Percentiles rank a stretch among this genome's conserved stretches.
Evolutionary conservation across 2,113 vertebrate genomes (phyloP).

Genomic region (Emydura subglobosa): DNA sequence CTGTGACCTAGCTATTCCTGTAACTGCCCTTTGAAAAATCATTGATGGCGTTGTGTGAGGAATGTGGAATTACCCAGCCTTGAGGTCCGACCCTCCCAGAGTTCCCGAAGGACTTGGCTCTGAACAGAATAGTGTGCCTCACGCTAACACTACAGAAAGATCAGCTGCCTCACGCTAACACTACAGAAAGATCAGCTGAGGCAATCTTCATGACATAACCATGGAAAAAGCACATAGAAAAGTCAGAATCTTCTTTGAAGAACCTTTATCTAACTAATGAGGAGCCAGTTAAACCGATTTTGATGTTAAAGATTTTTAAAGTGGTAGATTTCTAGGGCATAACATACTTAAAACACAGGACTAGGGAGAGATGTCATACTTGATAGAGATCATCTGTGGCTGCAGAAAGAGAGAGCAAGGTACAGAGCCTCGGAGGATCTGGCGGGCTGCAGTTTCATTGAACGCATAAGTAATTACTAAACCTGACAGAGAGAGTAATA

Average conservation of each 20-base stretch:
- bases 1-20: accelerated
- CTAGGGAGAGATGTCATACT: neutral
- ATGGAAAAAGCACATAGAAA: neutral
- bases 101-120: neutral
- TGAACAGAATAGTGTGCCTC: neutral
- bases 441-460: neutral
- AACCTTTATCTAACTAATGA: neutral
- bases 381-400: accelerated
- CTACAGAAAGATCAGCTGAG: neutral
- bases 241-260: slow-evolving; percentile 28
- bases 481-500: neutral
- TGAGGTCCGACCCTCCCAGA: neutral
- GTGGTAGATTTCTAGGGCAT: neutral
- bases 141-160: neutral
- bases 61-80: slow-evolving; percentile 3
- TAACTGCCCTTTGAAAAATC: neutral
- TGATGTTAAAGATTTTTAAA: neutral
- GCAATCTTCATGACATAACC: neutral
- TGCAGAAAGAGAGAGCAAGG: neutral
- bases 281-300: neutral
- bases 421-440: neutral
- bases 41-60: neutral
- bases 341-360: neutral
- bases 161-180: neutral
- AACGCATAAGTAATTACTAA: neutral